Base-by-base conservation (phyloP, 2,888 invertebrate genomes). In the Bombyx huttoni region DNA sequence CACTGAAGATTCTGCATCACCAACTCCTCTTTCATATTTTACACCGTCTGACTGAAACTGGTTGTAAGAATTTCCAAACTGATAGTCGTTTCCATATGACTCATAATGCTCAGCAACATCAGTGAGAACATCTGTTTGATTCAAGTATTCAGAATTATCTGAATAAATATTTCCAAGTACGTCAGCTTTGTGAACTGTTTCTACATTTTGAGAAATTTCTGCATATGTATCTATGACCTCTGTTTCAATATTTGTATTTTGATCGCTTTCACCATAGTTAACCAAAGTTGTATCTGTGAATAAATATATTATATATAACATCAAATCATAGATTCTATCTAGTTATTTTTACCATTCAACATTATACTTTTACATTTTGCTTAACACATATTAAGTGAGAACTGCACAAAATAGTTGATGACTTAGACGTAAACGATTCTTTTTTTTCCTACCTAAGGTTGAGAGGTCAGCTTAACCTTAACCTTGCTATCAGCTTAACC, bases 151-250 rank as follows among this genome's bases (percentile, higher is more conserved):
- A 0, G 83, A 71, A 56, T 70, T 80, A 54, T 87, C 86, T 14
- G 78, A 79, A 52, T 86, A 87, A 52, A 86, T 73, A 59, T 80
- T 85, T 7, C 86, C 86, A n/a, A 87, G 75, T 55, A 85, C 87
- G 63, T 87, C 86, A 52, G 78, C 71, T 58, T 70, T 73, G 52
- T 83, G 81, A 1, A 79, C 68, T 45, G 73, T 78, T 60, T 81
- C 81, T 34, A 80, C 67, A 65, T 80, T 83, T 50, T 78, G 75
- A 33, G 81, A 76, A 54, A 73, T 81, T 46, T 86, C 83, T 6
- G 80, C 75, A 55, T 71, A 86, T 53, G 76, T 70, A 55, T 81
- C 80, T 56, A 79, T 65, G n/a, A 79, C 60, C 62, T 81, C 80
- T 64, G 67, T 79, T 53, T 81, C 77, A 46, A 72, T 57, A 50